Conservation (phyloP, 1,140 invertebrate species). For the Babylonia areolata region DNA sequence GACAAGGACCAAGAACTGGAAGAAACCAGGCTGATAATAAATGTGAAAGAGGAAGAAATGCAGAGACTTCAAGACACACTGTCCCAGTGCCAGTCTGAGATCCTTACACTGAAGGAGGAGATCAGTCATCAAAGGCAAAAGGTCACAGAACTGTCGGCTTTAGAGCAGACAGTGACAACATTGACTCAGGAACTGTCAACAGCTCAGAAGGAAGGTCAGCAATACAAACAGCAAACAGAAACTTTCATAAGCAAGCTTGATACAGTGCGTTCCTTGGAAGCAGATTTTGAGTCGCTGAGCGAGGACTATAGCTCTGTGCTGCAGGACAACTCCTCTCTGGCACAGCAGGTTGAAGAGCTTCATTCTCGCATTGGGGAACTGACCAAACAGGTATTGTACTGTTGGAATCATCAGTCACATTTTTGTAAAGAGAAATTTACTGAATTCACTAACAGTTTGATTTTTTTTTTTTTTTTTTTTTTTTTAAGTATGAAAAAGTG, state of each 20-base stretch:
- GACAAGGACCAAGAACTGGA: constrained; percentile 42
- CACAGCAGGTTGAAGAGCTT: constrained; percentile 70
- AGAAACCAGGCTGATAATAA: constrained; percentile 25
- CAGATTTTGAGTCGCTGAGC: constrained; percentile 65
- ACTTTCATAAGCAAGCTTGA: constrained; percentile 52
- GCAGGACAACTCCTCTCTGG: constrained; percentile 67
- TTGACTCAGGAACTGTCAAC: constrained; percentile 39
- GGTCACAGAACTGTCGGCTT: constrained; percentile 6
- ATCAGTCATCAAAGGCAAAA: constrained; percentile 38
- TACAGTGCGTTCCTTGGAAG: constrained; percentile 55
- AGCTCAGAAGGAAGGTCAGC: constrained; percentile 54
- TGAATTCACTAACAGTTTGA: no score
- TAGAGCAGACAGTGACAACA: constrained; percentile 15
- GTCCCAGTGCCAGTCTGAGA: not conserved
- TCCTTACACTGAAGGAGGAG: constrained; percentile 42
- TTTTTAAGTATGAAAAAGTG: no score
- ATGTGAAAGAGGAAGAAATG: constrained; percentile 37
- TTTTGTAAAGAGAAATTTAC: not conserved
- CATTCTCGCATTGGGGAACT: constrained; percentile 58
- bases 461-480: not conserved
- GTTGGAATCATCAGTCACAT: not conserved
- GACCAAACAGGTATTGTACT: constrained; percentile 24
- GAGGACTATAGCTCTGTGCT: constrained; percentile 67
- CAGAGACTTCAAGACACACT: constrained; percentile 10
- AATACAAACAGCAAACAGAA: constrained; percentile 48